phyloP scores from a whole-genome alignment of 1,140 invertebrate genomes.

The Rhynchophorus ferrugineus region DNA sequence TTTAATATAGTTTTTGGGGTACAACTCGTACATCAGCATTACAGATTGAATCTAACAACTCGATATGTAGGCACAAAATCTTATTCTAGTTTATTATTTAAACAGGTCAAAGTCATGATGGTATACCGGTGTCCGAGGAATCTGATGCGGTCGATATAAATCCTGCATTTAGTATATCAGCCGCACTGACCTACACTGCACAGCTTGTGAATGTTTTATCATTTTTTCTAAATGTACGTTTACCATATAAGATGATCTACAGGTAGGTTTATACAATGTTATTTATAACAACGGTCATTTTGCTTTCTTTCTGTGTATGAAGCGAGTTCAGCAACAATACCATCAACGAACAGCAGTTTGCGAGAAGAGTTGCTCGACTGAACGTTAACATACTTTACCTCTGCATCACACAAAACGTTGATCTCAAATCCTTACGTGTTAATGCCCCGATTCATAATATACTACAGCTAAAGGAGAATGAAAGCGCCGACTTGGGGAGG shows the following conservation, averaged over 20 bases:
- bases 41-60: no score
- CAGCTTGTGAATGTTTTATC: conserved; percentile 74
- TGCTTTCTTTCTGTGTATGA: conserved; percentile 33
- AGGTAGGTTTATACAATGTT: conserved; percentile 44
- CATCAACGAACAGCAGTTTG: conserved; percentile 63
- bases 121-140: conserved; percentile 45
- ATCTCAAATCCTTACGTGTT: conserved; percentile 54
- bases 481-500: conserved; percentile 62
- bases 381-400: conserved; percentile 77
- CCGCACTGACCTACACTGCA: conserved; percentile 71
- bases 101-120: conserved; percentile 61
- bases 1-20: no score
- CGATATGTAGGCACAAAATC: no score
- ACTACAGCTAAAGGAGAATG: conserved; percentile 58
- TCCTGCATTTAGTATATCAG: conserved; percentile 65
- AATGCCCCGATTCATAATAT: conserved; percentile 68
- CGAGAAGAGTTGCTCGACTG: conserved; percentile 63
- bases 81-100: no score
- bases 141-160: conserved; percentile 50
- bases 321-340: conserved; percentile 65
- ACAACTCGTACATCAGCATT: no score
- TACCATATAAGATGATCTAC: conserved; percentile 69
- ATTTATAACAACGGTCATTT: conserved; percentile 2
- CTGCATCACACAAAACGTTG: conserved; percentile 71
- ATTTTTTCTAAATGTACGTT: conserved; percentile 65